Evolutionary conservation across 1,140 invertebrate genomes (phyloP).

Genomic region (Musca domestica): DNA sequence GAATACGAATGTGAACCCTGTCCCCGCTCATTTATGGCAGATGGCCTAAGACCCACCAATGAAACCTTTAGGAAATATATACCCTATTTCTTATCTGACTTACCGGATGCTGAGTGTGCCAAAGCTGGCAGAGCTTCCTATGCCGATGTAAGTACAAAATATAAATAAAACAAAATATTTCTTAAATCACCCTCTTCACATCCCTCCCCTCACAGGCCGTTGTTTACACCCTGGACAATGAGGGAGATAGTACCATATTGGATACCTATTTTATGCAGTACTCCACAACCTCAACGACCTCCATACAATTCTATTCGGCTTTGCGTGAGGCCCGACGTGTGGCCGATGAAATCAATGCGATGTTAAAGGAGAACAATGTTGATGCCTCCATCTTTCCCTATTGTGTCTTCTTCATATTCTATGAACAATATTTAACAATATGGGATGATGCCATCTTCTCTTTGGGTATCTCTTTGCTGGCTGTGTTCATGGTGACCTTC

Average conservation of each 20-base stretch:
- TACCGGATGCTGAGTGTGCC: constrained; percentile 73
- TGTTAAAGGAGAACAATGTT: constrained; percentile 58
- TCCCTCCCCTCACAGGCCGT: constrained; percentile 55
- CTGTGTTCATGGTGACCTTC: constrained; percentile 78
- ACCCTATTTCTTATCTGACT: constrained; percentile 77
- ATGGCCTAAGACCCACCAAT: constrained; percentile 55
- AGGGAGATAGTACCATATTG: constrained; percentile 57
- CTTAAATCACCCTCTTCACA: neutral
- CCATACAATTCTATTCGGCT: constrained; percentile 79
- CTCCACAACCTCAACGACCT: constrained; percentile 76
- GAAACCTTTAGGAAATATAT: constrained; percentile 73
- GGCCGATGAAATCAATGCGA: constrained; percentile 71
- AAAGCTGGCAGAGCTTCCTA: constrained; percentile 77
- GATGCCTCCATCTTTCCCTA: constrained; percentile 82
- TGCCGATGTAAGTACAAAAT: constrained; percentile 55
- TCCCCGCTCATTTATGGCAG: constrained; percentile 51
- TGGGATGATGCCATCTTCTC: constrained; percentile 77
- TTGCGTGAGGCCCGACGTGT: constrained; percentile 72
- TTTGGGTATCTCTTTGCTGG: constrained; percentile 70
- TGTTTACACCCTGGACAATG: constrained; percentile 61
- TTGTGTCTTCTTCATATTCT: constrained; percentile 91
- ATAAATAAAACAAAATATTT: neutral
- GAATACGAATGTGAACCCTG: constrained; percentile 51
- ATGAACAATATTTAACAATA: constrained; percentile 91
- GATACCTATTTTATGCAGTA: constrained; percentile 88